phyloP scores from a whole-genome alignment of 2,113 vertebrate species.

The Melanocharis versteri region DNA sequence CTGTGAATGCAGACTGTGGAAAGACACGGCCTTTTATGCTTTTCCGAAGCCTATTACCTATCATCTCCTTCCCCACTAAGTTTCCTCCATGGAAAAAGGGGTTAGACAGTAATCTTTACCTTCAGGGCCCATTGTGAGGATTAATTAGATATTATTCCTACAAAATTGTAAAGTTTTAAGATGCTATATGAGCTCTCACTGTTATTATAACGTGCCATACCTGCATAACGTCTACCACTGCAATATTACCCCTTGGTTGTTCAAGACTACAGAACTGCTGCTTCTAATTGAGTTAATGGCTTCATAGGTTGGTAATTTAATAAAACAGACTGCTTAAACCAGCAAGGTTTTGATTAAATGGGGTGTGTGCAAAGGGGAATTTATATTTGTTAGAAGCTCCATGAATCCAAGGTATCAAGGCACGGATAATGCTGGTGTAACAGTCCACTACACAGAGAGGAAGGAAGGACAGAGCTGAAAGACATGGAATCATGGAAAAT shows the following conservation, averaged over 20 bases:
- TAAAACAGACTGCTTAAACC: constrained; percentile 66
- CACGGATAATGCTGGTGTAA: not conserved
- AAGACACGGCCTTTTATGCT: not conserved
- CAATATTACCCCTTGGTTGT: constrained; percentile 39
- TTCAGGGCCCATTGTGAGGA: not conserved
- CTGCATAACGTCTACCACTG: not conserved
- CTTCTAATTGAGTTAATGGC: constrained; percentile 66
- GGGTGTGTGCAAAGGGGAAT: constrained; percentile 39
- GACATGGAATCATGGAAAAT: not conserved
- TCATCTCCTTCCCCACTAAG: not conserved
- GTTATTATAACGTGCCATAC: constrained; percentile 13
- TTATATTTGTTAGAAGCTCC: constrained; percentile 45
- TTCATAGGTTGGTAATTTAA: constrained; percentile 70
- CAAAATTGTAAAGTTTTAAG: constrained; percentile 29
- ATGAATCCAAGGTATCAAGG: constrained; percentile 24
- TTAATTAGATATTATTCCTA: constrained; percentile 31
- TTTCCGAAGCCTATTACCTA: not conserved
- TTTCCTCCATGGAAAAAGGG: not conserved
- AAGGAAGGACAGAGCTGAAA: not conserved
- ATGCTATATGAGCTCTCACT: constrained; percentile 24
- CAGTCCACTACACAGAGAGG: not conserved
- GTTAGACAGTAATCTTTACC: constrained; percentile 20
- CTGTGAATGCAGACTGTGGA: not conserved
- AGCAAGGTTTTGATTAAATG: constrained; percentile 68
- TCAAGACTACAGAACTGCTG: constrained; percentile 47